Percentiles rank a stretch among this genome's conserved stretches.
Evolutionary conservation across 1,140 invertebrate species (phyloP).

Genomic region (Neoseiulus cucumeris): DNA sequence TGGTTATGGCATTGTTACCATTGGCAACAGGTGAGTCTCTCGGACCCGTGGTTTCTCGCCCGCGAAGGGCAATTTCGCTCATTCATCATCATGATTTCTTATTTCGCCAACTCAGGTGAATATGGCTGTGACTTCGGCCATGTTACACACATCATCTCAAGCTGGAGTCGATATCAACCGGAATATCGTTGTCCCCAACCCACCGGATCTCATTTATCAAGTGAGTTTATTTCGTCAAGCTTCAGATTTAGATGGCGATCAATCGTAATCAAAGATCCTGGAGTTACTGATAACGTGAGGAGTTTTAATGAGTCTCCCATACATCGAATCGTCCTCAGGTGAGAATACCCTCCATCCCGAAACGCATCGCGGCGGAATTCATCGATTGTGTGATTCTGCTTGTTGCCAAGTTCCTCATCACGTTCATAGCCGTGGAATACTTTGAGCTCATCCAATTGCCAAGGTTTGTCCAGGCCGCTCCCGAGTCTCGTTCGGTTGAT

Average conservation of each 20-base stretch:
- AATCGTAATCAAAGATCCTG: too few relatives aligned
- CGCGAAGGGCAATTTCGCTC: too few relatives aligned
- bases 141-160: not conserved
- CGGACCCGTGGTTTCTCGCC: not conserved
- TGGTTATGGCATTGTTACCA: slow-evolving; percentile 6
- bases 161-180: not conserved
- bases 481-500: too few relatives aligned
- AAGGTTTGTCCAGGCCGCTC: not conserved
- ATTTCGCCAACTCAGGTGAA: not conserved
- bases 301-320: too few relatives aligned
- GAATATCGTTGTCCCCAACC: not conserved
- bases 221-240: too few relatives aligned
- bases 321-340: not conserved
- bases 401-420: not conserved
- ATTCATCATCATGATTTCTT: not conserved
- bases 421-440: not conserved
- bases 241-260: too few relatives aligned
- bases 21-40: not conserved
- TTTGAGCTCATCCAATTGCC: slow-evolving; percentile 2
- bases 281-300: too few relatives aligned
- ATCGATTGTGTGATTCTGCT: slow-evolving; percentile 4
- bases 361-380: not conserved
- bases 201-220: too few relatives aligned
- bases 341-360: not conserved
- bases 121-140: not conserved